These are phyloP conservation scores for Lagopus leucura DNA, from an alignment of 2,113 vertebrate species.

Conservation along the genomic window DNA sequence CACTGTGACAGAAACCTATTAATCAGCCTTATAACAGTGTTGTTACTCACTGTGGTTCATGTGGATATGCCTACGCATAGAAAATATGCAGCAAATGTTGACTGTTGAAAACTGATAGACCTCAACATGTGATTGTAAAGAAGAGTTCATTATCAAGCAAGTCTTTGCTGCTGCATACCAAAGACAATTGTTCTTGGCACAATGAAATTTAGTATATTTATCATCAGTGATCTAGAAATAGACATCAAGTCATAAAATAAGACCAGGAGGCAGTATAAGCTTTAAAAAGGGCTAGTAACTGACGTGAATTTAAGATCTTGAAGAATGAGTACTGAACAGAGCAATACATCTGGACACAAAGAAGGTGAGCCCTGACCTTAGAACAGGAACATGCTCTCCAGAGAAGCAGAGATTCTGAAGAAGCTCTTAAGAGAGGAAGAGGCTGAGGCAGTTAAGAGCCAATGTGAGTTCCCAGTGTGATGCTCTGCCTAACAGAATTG, in stretches of 20 bases:
- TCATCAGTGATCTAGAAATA: background rate
- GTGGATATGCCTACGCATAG: background rate
- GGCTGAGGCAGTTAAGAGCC: background rate
- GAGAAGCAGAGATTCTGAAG: background rate
- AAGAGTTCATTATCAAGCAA: background rate
- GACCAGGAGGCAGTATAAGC: background rate
- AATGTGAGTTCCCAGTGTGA: background rate
- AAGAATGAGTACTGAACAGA: background rate
- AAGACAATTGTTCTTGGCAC: background rate
- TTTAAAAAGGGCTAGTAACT: background rate
- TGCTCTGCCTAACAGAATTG: background rate
- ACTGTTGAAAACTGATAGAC: background rate
- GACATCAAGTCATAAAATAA: background rate
- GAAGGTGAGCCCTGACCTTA: background rate
- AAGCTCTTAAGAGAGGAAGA: background rate
- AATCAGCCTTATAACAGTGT: constrained; percentile 16
- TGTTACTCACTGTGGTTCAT: background rate
- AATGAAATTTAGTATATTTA: background rate
- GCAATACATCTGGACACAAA: background rate
- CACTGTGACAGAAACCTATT: background rate
- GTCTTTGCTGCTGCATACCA: background rate
- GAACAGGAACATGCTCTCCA: background rate
- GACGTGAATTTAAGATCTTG: background rate
- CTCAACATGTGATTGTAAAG: background rate
- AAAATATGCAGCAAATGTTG: background rate